Evolutionary conservation across 1,140 invertebrate genomes (phyloP).

Genomic region (Caenorhabditis briggsae): DNA sequence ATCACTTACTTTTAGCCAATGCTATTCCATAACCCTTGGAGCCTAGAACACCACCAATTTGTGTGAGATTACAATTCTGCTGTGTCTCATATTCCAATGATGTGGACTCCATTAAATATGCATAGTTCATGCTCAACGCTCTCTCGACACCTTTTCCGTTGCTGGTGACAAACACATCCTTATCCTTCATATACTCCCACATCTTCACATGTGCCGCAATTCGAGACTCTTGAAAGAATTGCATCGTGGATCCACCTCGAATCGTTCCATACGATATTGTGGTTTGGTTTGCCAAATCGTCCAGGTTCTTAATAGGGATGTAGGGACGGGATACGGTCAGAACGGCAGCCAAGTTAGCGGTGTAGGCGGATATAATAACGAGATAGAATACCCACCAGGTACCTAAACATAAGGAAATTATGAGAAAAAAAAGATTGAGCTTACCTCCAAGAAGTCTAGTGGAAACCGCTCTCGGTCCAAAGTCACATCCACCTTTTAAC

Average conservation of each 20-base stretch:
- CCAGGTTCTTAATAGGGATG: slow-evolving; percentile 93
- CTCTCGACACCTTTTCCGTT: slow-evolving; percentile 90
- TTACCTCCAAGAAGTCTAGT: slow-evolving; percentile 89
- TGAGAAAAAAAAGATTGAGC: neutral
- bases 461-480: slow-evolving; percentile 88
- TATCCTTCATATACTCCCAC: slow-evolving; percentile 94
- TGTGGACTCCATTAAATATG: slow-evolving; percentile 97
- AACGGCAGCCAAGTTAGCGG: slow-evolving; percentile 96
- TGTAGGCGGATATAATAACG: slow-evolving; percentile 97
- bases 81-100: slow-evolving; percentile 96
- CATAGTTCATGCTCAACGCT: slow-evolving; percentile 90
- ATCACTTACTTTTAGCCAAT: slow-evolving; percentile 70
- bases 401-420: slow-evolving; percentile 72
- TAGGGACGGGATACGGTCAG: slow-evolving; percentile 90
- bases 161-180: slow-evolving; percentile 87
- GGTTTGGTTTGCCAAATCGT: slow-evolving; percentile 92
- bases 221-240: slow-evolving; percentile 73
- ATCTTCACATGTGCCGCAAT: slow-evolving; percentile 81
- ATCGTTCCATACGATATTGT: slow-evolving; percentile 94
- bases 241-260: slow-evolving; percentile 84
- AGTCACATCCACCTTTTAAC: slow-evolving; percentile 78
- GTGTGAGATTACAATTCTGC: slow-evolving; percentile 95
- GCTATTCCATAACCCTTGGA: slow-evolving; percentile 86
- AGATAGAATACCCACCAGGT: slow-evolving; percentile 99
- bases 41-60: slow-evolving; percentile 93